These are phyloP conservation scores for Cheilinus undulatus DNA, from an alignment of 2,113 vertebrate genomes.

Conservation along the genomic window DNA sequence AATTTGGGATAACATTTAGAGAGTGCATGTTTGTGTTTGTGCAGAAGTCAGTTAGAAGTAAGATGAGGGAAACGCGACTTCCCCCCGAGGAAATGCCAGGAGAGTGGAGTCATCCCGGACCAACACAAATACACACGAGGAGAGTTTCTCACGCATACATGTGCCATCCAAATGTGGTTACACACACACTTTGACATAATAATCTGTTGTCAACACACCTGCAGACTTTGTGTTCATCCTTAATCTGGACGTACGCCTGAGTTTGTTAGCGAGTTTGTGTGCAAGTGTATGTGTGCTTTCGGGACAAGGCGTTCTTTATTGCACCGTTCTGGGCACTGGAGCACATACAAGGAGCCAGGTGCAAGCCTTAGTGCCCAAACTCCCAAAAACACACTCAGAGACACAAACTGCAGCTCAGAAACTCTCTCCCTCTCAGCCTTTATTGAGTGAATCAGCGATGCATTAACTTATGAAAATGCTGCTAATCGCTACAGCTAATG, in stretches of 20 bases:
- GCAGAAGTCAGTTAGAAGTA: constrained; percentile 49
- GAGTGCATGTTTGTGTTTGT: background rate
- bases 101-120: constrained; percentile 76
- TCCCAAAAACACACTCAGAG: background rate
- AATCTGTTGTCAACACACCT: constrained; percentile 15
- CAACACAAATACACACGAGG: constrained; percentile 23
- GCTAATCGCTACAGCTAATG: constrained; percentile 1
- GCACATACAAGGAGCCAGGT: constrained; percentile 68
- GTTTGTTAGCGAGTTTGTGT: constrained; percentile 6
- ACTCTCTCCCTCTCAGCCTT: constrained; percentile 6
- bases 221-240: background rate
- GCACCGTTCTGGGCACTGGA: constrained; percentile 55
- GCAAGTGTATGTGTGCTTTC: constrained; percentile 17
- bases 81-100: constrained; percentile 84
- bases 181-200: constrained; percentile 29
- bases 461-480: background rate
- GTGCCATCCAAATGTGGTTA: constrained; percentile 15
- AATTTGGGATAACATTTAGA: background rate
- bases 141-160: constrained; percentile 6
- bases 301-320: constrained; percentile 73
- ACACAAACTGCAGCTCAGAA: constrained; percentile 25
- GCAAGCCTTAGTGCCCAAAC: constrained; percentile 49
- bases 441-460: constrained; percentile 37
- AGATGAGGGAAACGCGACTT: constrained; percentile 57
- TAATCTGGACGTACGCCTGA: background rate